These are phyloP conservation scores for Chymomyza fuscimana DNA, from an alignment of 2,888 invertebrate genomes.

Conservation along the genomic window DNA sequence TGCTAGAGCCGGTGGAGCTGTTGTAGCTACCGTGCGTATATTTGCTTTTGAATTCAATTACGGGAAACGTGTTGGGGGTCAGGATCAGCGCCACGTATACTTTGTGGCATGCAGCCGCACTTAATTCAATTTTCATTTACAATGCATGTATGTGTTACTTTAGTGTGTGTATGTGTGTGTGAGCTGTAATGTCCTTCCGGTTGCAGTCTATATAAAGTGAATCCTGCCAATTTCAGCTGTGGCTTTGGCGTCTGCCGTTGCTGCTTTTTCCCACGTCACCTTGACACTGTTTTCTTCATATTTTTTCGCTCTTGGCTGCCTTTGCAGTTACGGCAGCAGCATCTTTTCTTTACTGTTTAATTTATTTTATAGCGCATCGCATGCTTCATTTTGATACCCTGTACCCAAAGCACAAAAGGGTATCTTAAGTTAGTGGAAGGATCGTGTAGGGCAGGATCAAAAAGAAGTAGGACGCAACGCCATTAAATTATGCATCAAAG, in stretches of 20 bases:
- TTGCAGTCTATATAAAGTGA: neutral
- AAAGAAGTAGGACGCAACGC: too few species aligned
- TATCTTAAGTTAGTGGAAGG: too few species aligned
- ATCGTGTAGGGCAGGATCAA: too few species aligned
- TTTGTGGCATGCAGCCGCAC: slow-evolving; percentile 44
- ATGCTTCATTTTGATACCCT: too few species aligned
- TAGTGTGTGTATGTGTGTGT: slow-evolving; percentile 6
- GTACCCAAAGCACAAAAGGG: too few species aligned
- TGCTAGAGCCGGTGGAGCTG: slow-evolving; percentile 42
- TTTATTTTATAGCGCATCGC: slow-evolving; percentile 9
- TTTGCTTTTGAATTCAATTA: slow-evolving; percentile 58
- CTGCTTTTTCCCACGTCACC: slow-evolving; percentile 37
- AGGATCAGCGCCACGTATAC: slow-evolving; percentile 34
- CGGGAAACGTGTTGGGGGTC: neutral
- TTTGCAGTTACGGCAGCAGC: neutral
- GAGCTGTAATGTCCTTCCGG: slow-evolving; percentile 5
- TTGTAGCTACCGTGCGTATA: slow-evolving; percentile 22
- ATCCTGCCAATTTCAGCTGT: neutral
- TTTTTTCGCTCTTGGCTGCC: slow-evolving; percentile 17
- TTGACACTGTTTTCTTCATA: slow-evolving; percentile 40
- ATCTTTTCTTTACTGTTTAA: neutral
- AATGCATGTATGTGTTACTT: slow-evolving; percentile 18
- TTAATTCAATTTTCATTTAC: slow-evolving; percentile 60
- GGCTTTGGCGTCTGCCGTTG: neutral
- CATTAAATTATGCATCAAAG: too few species aligned